phyloP scores from a whole-genome alignment of 2,113 vertebrate genomes.

The Desmodus rotundus region DNA sequence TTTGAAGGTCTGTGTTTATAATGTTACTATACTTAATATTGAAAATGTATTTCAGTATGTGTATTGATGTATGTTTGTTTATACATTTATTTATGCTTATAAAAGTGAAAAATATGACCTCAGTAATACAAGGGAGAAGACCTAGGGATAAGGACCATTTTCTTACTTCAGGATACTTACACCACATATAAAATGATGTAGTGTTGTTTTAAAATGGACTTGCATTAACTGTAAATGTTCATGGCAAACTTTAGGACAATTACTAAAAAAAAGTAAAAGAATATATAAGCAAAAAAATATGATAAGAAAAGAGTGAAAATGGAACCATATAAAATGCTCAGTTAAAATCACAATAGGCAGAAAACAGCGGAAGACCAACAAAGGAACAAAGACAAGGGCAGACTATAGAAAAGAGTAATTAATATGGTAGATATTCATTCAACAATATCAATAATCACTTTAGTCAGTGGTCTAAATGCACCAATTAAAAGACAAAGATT shows the following conservation, averaged over 20 bases:
- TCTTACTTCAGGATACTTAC: neutral
- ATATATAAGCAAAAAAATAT: neutral
- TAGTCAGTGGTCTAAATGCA: neutral
- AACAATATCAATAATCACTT: neutral
- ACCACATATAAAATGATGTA: neutral
- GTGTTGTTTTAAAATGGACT: neutral
- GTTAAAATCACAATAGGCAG: neutral
- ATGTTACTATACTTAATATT: neutral
- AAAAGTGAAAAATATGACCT: neutral
- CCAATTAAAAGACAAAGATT: neutral
- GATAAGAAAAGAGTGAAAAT: neutral
- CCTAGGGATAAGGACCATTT: neutral
- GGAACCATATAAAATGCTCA: neutral
- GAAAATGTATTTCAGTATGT: neutral
- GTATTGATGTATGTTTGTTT: neutral
- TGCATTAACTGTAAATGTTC: neutral
- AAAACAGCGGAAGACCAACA: neutral
- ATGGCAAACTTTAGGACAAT: neutral
- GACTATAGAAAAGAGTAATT: neutral
- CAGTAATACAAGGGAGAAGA: neutral
- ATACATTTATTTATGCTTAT: neutral
- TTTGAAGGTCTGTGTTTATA: neutral
- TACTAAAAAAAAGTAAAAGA: neutral
- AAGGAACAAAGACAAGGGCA: neutral
- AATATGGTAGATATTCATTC: neutral